Evolutionary conservation across 1,140 invertebrate genomes (phyloP).

Genomic region (Macrobrachium nipponense): DNA sequence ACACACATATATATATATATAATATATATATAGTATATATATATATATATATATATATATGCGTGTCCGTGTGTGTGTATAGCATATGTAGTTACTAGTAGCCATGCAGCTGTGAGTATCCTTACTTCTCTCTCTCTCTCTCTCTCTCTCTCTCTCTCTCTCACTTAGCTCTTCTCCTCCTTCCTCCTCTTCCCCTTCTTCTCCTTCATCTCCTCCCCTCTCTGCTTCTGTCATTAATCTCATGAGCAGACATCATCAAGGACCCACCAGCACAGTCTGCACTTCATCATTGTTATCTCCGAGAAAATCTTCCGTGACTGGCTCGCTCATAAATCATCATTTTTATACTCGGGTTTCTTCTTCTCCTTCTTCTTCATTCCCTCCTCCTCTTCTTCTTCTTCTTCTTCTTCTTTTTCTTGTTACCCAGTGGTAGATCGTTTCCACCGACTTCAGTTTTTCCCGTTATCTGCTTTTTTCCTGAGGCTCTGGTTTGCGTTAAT

Average conservation of each 20-base stretch:
- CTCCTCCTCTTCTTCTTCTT: neutral
- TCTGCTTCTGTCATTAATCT: neutral
- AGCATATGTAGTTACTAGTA: neutral
- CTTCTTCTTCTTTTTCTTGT: neutral
- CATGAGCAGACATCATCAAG: no score
- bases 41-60: neutral
- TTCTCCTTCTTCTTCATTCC: neutral
- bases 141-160: conserved; percentile 24
- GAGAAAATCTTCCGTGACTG: no score
- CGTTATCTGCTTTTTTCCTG: neutral
- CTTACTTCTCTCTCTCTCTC: neutral
- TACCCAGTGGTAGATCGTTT: neutral
- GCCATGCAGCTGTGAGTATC: neutral
- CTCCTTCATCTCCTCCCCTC: neutral
- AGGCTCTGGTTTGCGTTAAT: no score
- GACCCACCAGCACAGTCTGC: no score
- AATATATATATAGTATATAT: no score
- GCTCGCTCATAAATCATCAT: no score
- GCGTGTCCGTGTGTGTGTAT: no score
- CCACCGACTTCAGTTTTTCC: neutral
- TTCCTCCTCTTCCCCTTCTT: neutral
- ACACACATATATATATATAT: no score
- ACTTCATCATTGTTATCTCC: no score
- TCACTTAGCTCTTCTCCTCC: neutral
- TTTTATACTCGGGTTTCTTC: neutral